Evolutionary conservation across 2,797 vertebrate genomes (phyloP), one percentile per base, ranked within the genome.

Genomic region (Rhinogobio ventralis): DNA sequence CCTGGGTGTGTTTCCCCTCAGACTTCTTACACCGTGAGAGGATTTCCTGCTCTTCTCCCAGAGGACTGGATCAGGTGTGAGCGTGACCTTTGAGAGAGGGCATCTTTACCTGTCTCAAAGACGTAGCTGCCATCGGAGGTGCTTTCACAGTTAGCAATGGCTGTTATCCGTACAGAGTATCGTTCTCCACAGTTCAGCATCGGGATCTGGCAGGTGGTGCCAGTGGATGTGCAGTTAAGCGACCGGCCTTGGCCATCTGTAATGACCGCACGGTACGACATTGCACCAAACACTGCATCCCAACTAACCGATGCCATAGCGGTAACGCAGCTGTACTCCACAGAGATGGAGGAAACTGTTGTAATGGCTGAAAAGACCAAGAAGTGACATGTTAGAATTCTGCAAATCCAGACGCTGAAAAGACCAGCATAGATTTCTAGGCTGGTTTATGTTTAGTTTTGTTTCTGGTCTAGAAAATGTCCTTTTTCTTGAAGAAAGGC

Each of bases 21-120:
- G 67, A 82, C 13, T 42, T 69, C 30, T 46, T 71, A 82, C 67
- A 85, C 53, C 39, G n/a, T 57, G 14, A 46, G 23, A 68, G 17
- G 71, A 62, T 39, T 42, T 77, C 9, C n/a, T 25, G 13, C 36
- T 78, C 51, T 30, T 45, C 55, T 51, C 62, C 82, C 78, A n/a
- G 55, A 79, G 51, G 86, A 79, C 33, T 79, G 42, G 25, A 69
- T 82, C 67, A 68, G 49, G 55, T 53, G 20, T 69, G 57, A 39
- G 49, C 7, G 7, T 60, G 19, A 55, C 20, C 57, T 71, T 67
- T 79, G 13, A 64, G 53, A 82, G 42, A 45, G 30, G 28, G 17
- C n/a, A 51, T 64, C 17, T 49, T 92, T 90, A 96, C 96, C 93
- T 91, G 96, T 96, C 30, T 95, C 85, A 11, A 96, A 95, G 15